Base-by-base conservation (phyloP, 2,797 vertebrate genomes). In the Sebastes itinus region DNA sequence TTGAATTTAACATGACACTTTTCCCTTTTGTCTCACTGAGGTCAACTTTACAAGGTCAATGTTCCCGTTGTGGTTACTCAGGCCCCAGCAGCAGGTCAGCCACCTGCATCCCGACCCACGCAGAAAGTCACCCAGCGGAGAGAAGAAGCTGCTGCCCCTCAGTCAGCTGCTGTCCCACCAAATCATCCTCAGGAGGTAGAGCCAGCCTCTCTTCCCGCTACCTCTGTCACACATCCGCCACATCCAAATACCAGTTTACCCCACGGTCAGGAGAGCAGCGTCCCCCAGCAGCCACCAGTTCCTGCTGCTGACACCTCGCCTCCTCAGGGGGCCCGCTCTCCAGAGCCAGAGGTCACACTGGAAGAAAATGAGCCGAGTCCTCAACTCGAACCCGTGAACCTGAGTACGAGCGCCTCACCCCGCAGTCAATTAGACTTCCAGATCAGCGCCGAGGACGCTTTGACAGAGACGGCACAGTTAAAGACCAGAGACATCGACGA, bases 41-140 rank as follows among this genome's bases (percentile, higher is more conserved):
- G 98, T 67, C 97, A 98, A 1, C 94, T 99, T 71, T 99, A 97
- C 90, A 99, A 99, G 88, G 97, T 99, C 52, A 98, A 96, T 12
- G 93, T 99, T 80, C 99, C 99, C 12, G 95, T 99, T 20, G 94
- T 98, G 95, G 97, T 99, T 23, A 96, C 97, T 5, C 97, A 97
- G 90, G 92, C 96, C 58, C 87, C 96, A 1, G 96, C 96, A 1
- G 96, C 93, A 55, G 93, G 95, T 58, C 92, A 96, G 61, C 92
- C 83, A 11, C 30, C 95, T 77, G 79, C 94, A 3, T 87, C 95
- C 62, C 95, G 91, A 30, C 87, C 94, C 4, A 12, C 92, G 68
- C 95, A 95, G 56, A 96, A 95, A 62, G 80, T 95, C 18, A 61
- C 93, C 22, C 95, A 95, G 22, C 92, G 94, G 56, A 85, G 95